Base-by-base conservation (phyloP, 37 sponge, comb jelly and placozoan species). In the Tethya wilhelma region DNA sequence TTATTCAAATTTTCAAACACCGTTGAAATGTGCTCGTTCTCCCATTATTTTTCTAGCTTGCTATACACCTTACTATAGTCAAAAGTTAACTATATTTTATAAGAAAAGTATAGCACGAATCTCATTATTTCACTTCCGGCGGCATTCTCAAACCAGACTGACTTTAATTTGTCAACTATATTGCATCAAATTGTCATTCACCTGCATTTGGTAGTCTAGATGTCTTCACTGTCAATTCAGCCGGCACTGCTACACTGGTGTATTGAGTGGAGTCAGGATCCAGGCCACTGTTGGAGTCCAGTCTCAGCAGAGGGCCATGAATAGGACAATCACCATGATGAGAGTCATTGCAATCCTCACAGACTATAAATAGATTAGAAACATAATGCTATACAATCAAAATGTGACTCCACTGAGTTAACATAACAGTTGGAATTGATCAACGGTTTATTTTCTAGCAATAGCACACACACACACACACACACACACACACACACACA, bases 271-370 rank as follows among this genome's bases (percentile, higher is more conserved):
- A 80, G 4, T 41, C 76, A 30, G 56, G 38, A 74, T 87, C 76
- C 20, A 8, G 25, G 2, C 88, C 81, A 2, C 28, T 14, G 0
- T 57, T 38, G 38, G 60, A 56, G 34, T 81, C 81, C 12, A 81
- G 76, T 4, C 40, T 40, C 30, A 22, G 56, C 72, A 88, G 63
- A n/a, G 82, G 78, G 14, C 82, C 81, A 63, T 78, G 86, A 0
- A 84, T 57, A 40, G 90, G 90, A 66, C 90, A 90, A 64, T 90
- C 85, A 0, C 85, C 90, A 56, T 74, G 66, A 53, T 90, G 59
- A 1, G 84, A 25, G 44, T 79, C 36, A 11, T 73, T 55, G 34
- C 90, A 90, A 38, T 90, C 85, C 30, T 90, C 90, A 80, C 90
- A 90, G 46, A 62, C 90, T 90, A 29, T 20, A 75, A 28, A 65